Base-by-base conservation (phyloP, 2,888 invertebrate genomes). In the Slavum lentiscoides region DNA sequence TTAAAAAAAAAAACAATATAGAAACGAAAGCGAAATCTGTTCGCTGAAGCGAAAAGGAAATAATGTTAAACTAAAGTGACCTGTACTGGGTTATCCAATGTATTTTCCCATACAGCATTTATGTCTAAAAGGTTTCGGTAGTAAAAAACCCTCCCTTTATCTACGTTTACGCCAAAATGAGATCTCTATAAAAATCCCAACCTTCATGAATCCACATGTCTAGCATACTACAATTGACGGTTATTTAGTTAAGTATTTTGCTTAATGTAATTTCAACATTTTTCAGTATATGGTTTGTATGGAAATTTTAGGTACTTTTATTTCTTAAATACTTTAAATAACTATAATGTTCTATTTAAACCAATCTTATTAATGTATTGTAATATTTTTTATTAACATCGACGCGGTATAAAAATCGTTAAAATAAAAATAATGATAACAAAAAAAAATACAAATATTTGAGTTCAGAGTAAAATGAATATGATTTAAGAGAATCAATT, bases 121-220 rank as follows among this genome's bases (percentile, higher is more conserved):
- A 23, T 61, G 39, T 67, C 74, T 75, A 75, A 69, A 76, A 69
- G 68, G 61, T 69, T 76, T 76, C 61, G 30, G 69, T 61, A 59
- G 61, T 76, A 68, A 76, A 76, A 76, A 68, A 69, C 30, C 30
- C 30, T 49, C n/a, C 17, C 39, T 61, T 68, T 61, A 69, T 59
- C 58, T 59, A 75, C 58, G 58, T 43, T 59, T 59, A 59, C 23
- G 23, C 43, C 39, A 58, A 68, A 67, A 68, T 68, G 43, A 75
- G 59, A 75, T 21, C 9, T 17, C 17, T 21, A 8, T 55, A 58
- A 55, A 64, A 49, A 74, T 64, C 53, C 53, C 19, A 55, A 66
- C 23, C 66, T 43, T 43, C 49, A 59, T 59, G 59, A 67, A 68
- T 58, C 23, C 13, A 68, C 19, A 43, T 68, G 53, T 74, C 55